Base-by-base conservation (phyloP, 2,888 invertebrate species). In the Sturmia bella region DNA sequence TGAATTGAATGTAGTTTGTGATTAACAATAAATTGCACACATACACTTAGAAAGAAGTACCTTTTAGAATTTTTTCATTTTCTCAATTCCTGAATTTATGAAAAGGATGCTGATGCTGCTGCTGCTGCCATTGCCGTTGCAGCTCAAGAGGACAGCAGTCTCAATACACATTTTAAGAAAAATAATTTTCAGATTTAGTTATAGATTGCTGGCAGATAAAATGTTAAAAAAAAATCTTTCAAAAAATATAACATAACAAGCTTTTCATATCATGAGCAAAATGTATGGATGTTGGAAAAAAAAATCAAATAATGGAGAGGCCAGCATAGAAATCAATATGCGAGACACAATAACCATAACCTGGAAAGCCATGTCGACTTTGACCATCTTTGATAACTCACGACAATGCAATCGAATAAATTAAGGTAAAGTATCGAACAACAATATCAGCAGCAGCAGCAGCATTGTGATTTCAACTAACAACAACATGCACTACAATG, bases 11-110 rank as follows among this genome's bases (percentile, higher is more conserved):
- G 70, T 61, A 76, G 69, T 82, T 86, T 85, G 86, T 88, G 87
- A 88, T 88, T 88, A 88, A 87, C 88, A 87, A 88, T 87, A 87
- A 87, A 85, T 85, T 86, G 86, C 87, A 32, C 32, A 32, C 32
- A 32, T 9, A 32, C 32, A 32, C 32, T 9, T 7, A 72, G 80
- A 82, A 68, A 73, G 52, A 64, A 59, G 70, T 56, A 15, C 61
- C 12, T 76, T 61, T 63, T 41, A 2, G 37, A 27, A 39, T 32
- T 57, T 50, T 78, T 76, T 68, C 80, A n/a, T 24, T 69, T 52
- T 57, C 61, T 61, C 57, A 39, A 61, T 41, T 24, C 66, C 43
- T 19, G 54, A 72, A 54, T 54, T 74, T 72, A 79, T 72, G 50
- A 70, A 45, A 74, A 73, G 45, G 57, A 76, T 32, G 9, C 32